A percentile compares a stretch with the other conserved stretches of the same genome.
phyloP scores from a whole-genome alignment of 2,113 vertebrate genomes.

The Spheniscus mendiculus region DNA sequence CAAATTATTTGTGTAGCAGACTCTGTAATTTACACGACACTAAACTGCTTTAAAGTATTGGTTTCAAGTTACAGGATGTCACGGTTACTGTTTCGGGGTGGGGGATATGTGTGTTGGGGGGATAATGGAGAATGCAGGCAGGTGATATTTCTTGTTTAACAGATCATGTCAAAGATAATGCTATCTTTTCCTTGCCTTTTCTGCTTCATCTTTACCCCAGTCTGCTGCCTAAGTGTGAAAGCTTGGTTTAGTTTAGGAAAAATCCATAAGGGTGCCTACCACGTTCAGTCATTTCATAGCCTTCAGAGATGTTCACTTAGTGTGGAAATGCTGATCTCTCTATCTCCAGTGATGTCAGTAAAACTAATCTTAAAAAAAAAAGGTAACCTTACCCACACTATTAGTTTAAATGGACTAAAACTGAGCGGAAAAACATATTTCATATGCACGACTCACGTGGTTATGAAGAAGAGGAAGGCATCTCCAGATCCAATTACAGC shows the following conservation, averaged over 20 bases:
- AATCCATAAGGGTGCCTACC: not conserved
- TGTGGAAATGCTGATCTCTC: not conserved
- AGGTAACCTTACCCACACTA: not conserved
- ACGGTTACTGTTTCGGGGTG: slow-evolving; percentile 30
- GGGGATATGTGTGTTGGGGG: not conserved
- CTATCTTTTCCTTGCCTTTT: not conserved
- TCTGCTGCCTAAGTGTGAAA: not conserved
- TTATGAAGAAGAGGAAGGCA: not conserved
- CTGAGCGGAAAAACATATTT: not conserved
- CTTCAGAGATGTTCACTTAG: not conserved
- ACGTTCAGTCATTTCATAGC: not conserved
- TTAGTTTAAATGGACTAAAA: not conserved
- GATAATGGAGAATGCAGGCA: not conserved
- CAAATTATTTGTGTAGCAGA: slow-evolving; percentile 65
- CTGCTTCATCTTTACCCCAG: not conserved
- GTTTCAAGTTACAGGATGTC: slow-evolving; percentile 73
- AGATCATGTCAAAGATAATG: slow-evolving; percentile 22
- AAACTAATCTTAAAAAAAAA: not conserved
- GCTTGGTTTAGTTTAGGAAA: not conserved
- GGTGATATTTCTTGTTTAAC: slow-evolving; percentile 21
- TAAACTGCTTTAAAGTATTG: slow-evolving; percentile 50
- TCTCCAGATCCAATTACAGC: not conserved
- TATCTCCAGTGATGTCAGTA: not conserved
- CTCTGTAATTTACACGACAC: slow-evolving; percentile 60
- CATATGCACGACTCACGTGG: not conserved